Evolutionary conservation across 2,113 vertebrate genomes (phyloP).

Genomic region (Pollachius pollachius): DNA sequence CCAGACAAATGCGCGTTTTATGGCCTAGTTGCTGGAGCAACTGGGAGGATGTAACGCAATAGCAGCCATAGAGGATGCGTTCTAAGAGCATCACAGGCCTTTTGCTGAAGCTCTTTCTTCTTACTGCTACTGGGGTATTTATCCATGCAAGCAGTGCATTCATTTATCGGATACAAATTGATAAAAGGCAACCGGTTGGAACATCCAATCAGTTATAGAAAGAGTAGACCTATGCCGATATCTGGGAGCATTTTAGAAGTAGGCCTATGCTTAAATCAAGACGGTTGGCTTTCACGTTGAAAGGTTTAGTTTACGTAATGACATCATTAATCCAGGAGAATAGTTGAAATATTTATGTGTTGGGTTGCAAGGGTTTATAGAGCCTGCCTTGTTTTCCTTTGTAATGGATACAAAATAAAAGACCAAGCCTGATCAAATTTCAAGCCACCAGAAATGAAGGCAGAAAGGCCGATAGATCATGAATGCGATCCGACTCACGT

Average conservation of each 20-base stretch:
- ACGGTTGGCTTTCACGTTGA: no score
- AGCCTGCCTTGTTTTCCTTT: conserved; percentile 36
- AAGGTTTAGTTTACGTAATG: conserved; percentile 58
- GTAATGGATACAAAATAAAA: conserved; percentile 53
- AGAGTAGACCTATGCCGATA: no score
- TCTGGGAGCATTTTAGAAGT: no score
- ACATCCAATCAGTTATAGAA: no score
- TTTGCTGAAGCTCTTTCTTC: background rate
- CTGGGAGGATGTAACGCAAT: conserved; percentile 90
- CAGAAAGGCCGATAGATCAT: conserved; percentile 48
- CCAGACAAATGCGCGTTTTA: conserved; percentile 88
- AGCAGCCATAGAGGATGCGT: conserved; percentile 83
- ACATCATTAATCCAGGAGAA: conserved; percentile 57
- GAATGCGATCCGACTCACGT: conserved; percentile 58
- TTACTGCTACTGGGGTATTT: no score
- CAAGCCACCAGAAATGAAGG: conserved; percentile 47
- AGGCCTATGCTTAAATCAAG: no score
- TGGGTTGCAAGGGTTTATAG: background rate
- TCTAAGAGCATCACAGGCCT: conserved; percentile 73
- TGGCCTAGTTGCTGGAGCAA: conserved; percentile 89
- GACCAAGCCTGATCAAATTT: conserved; percentile 60
- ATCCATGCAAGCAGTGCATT: no score
- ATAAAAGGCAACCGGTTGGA: no score
- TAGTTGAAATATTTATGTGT: background rate
- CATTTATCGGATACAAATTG: no score